These are phyloP conservation scores for Drosophila histrio DNA, from an alignment of 2,888 invertebrate species.

Conservation along the genomic window DNA sequence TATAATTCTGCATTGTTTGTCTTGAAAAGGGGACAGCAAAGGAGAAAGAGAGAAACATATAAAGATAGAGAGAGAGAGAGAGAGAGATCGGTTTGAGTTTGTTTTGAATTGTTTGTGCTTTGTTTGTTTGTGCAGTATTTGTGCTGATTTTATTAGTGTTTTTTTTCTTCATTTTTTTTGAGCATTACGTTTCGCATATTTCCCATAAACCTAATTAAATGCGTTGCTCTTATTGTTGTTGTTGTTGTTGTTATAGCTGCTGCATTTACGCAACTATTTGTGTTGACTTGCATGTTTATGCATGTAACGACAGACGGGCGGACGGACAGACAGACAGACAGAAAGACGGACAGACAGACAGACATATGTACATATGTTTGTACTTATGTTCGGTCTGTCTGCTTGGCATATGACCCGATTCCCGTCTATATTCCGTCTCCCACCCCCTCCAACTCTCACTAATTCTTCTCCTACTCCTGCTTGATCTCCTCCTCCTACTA, in stretches of 20 bases:
- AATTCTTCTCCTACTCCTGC: neutral
- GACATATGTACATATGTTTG: conserved; percentile 26
- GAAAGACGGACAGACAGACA: conserved; percentile 10
- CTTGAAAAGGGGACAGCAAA: neutral
- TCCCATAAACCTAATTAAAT: conserved; percentile 78
- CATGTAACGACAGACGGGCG: conserved; percentile 16
- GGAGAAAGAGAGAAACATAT: neutral
- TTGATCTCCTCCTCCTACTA: neutral
- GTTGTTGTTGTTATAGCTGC: conserved; percentile 29
- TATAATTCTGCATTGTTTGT: conserved; percentile 75
- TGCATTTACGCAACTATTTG: conserved; percentile 71
- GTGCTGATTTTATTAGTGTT: conserved; percentile 39
- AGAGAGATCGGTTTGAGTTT: conserved; percentile 15
- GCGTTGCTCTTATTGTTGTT: conserved; percentile 41
- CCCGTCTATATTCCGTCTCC: conserved; percentile 34
- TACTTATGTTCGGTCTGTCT: conserved; percentile 27
- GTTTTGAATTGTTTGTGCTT: conserved; percentile 20
- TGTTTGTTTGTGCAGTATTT: conserved; percentile 35
- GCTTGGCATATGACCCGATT: conserved; percentile 33
- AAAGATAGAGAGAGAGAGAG: neutral
- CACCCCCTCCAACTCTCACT: neutral
- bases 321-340: neutral
- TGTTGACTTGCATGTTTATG: conserved; percentile 56
- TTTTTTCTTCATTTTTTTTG: conserved; percentile 10
- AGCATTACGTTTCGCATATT: conserved; percentile 66